Percentiles rank a stretch among this genome's conserved stretches.
These are phyloP conservation scores for Drosophila rellima DNA, from an alignment of 2,888 invertebrate species.

Conservation along the genomic window DNA sequence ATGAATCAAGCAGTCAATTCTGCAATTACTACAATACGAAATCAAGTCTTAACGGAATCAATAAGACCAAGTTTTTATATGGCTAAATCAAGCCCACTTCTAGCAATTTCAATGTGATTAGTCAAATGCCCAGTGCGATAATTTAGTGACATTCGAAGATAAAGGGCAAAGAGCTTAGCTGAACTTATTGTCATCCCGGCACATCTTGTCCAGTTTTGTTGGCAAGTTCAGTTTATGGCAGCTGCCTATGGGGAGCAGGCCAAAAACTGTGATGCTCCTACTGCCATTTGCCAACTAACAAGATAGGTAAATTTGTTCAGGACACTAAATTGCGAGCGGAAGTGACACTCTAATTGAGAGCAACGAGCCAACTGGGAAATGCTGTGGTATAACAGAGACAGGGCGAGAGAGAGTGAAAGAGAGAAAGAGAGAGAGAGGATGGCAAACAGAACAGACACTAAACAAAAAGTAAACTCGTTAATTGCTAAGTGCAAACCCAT, in stretches of 20 bases:
- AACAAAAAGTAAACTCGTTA: conserved; percentile 56
- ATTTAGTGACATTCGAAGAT: not conserved
- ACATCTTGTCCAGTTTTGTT: conserved; percentile 51
- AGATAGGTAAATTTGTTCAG: conserved; percentile 66
- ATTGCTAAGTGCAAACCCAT: conserved; percentile 70
- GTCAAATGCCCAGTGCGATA: conserved; percentile 13
- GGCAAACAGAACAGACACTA: not conserved
- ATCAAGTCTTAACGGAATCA: not conserved
- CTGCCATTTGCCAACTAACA: conserved; percentile 5
- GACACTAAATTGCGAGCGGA: conserved; percentile 61
- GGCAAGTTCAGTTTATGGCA: conserved; percentile 55
- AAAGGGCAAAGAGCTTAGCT: conserved; percentile 14
- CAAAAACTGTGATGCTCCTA: not conserved
- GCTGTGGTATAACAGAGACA: conserved; percentile 10
- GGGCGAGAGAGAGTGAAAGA: not conserved
- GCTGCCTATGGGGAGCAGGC: conserved; percentile 16
- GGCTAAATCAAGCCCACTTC: not conserved
- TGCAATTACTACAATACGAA: not conserved
- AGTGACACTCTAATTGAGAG: conserved; percentile 74
- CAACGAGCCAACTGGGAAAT: conserved; percentile 67
- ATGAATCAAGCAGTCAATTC: too few species aligned
- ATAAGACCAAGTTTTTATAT: not conserved
- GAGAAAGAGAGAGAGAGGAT: not conserved
- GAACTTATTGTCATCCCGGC: conserved; percentile 12
- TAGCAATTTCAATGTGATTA: conserved; percentile 15